Conservation (phyloP, 2,888 invertebrate genomes). For the Steinernema hermaphroditum region DNA sequence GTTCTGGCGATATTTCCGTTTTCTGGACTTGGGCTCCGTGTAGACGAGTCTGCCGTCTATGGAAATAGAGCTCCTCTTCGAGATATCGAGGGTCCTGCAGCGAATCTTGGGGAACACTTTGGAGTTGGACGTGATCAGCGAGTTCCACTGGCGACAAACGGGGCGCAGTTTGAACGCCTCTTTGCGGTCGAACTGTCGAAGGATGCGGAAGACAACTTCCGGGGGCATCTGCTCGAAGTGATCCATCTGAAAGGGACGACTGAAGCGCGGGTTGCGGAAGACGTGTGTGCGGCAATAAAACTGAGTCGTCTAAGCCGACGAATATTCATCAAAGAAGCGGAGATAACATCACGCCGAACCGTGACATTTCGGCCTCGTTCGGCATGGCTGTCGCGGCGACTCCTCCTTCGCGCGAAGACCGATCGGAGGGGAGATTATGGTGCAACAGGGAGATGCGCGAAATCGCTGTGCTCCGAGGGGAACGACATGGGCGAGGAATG, state of each 20-base stretch:
- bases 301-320: not conserved
- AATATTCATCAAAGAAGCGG: constrained; percentile 25
- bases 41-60: not conserved
- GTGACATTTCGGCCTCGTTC: constrained; percentile 27
- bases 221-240: not conserved
- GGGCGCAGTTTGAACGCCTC: constrained; percentile 1
- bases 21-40: not conserved
- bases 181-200: not conserved
- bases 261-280: not conserved
- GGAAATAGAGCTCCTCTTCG: not conserved
- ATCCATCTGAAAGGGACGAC: not conserved
- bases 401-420: constrained; percentile 9
- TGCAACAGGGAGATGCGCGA: constrained; percentile 24
- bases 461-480: constrained; percentile 1
- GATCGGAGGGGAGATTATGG: constrained; percentile 3
- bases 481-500: not conserved
- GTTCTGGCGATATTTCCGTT: not conserved
- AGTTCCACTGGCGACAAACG: not conserved
- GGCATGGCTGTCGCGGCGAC: constrained; percentile 29
- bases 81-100: not conserved
- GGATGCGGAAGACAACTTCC: not conserved
- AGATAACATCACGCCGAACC: constrained; percentile 25
- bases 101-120: not conserved
- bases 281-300: not conserved
- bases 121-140: not conserved